Evolutionary conservation across 2,888 invertebrate genomes (phyloP), one percentile per base, ranked within the genome.

Genomic region (Molorchus minor): DNA sequence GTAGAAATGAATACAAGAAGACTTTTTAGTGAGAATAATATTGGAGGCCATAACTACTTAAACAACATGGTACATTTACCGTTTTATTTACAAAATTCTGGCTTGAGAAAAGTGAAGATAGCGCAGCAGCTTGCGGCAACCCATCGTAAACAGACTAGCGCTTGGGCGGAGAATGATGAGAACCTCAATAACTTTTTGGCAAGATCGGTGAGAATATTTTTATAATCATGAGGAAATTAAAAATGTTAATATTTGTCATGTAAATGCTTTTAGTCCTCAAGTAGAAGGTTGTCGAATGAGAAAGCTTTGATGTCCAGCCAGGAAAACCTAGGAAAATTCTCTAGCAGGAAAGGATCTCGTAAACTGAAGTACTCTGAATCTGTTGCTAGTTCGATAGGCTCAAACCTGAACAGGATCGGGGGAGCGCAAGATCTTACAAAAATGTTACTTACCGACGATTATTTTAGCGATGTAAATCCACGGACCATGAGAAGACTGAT

Each of bases 401-500:
- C 94, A 21, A 93, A 94, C 77, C 82, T 94, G 61, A 92, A 94
- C 80, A 84, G 91, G 54, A 71, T 72, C 5, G 72, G 89, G 0
- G 92, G 91, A 2, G 91, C 92, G 1, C 91, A 91, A 38, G 87
- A 80, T 78, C 79, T 71, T 69, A 82, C 93, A 36, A 89, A 93
- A 71, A 94, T 96, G 83, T 84, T 98, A 67, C 86, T 96, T 15
- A 97, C 97, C 0, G 98, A 98, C 77, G 98, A 98, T 81, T 99
- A 99, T 84, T 98, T 99, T 81, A 97, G 96, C 73, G 98, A 98
- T 80, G 96, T 99, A 64, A 99, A 98, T 83, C 99, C 98, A 0
- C 85, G 97, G 43, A 96, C 96, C 73, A 96, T 99, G 96, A 84
- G 96, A 62, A 85, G 98, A 52, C 85, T 98, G 17, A 95, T 98